A percentile compares a stretch with the other conserved stretches of the same genome.
These are phyloP conservation scores for Sisyra nigra DNA, from an alignment of 2,888 invertebrate species.

Conservation along the genomic window DNA sequence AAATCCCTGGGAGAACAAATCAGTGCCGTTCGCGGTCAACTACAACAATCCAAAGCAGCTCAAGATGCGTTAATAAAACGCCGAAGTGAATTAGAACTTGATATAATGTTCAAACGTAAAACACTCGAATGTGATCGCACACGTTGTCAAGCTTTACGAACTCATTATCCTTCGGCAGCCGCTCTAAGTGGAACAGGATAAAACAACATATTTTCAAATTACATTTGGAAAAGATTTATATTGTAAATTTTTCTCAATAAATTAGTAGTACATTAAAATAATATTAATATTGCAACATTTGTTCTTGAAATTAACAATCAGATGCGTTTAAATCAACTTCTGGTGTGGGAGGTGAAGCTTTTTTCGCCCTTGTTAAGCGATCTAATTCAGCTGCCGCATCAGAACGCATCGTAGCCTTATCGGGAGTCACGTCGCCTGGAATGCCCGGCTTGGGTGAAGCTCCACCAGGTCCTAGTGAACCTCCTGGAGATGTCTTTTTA, in stretches of 20 bases:
- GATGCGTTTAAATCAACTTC: slow-evolving; percentile 36
- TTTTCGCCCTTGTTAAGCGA: slow-evolving; percentile 62
- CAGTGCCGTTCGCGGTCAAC: slow-evolving; percentile 44
- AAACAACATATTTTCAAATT: not conserved
- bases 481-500: slow-evolving; percentile 72
- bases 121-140: slow-evolving; percentile 51
- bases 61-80: slow-evolving; percentile 36
- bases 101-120: slow-evolving; percentile 53
- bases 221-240: not conserved
- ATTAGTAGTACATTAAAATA: slow-evolving; percentile 44
- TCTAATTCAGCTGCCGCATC: slow-evolving; percentile 90
- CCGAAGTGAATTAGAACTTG: slow-evolving; percentile 43
- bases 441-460: slow-evolving; percentile 21
- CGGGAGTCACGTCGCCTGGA: slow-evolving; percentile 25
- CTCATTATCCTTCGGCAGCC: slow-evolving; percentile 52
- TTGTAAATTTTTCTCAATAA: slow-evolving; percentile 20
- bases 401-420: slow-evolving; percentile 63
- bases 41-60: slow-evolving; percentile 45
- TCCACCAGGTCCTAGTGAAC: slow-evolving; percentile 33
- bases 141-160: slow-evolving; percentile 44
- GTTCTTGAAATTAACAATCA: slow-evolving; percentile 24
- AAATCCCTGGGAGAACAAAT: slow-evolving; percentile 52
- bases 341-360: slow-evolving; percentile 19
- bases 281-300: too few relatives aligned
- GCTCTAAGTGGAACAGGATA: slow-evolving; percentile 36